Evolutionary conservation across 2,113 vertebrate genomes (phyloP).

Genomic region (Ailuropoda melanoleuca): DNA sequence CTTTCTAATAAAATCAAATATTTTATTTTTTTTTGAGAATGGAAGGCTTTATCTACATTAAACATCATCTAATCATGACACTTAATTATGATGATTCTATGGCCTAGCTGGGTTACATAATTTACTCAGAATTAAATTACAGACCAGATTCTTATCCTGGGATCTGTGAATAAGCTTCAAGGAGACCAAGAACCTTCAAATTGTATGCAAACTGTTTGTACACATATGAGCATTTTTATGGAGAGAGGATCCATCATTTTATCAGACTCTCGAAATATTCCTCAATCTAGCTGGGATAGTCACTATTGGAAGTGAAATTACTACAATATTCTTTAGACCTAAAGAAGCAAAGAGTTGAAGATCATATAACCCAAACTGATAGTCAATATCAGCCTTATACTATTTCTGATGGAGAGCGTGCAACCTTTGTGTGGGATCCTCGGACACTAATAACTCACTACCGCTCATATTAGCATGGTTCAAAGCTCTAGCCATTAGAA

Average conservation of each 20-base stretch:
- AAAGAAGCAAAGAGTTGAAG: neutral
- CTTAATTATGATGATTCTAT: neutral
- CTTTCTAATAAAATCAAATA: neutral
- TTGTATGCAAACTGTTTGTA: neutral
- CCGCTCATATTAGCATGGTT: neutral
- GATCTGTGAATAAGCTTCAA: neutral
- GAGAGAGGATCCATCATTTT: neutral
- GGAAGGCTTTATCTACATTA: neutral
- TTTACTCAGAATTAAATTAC: conserved; percentile 31
- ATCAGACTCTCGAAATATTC: neutral
- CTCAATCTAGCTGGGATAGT: neutral
- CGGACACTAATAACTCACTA: neutral
- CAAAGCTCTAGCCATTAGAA: neutral
- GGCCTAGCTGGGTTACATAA: neutral
- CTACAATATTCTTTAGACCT: neutral
- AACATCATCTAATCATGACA: neutral
- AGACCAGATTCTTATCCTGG: neutral
- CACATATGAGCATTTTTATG: conserved; percentile 15
- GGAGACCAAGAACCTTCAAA: neutral
- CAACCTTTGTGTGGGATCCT: neutral
- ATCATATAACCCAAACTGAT: neutral
- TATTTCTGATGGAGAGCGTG: neutral
- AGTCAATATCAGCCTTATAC: neutral
- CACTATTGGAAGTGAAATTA: neutral
- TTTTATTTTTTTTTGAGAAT: neutral